These are phyloP conservation scores for Enteromius trimaculatus DNA, from an alignment of 2,797 vertebrate species.

Conservation along the genomic window DNA sequence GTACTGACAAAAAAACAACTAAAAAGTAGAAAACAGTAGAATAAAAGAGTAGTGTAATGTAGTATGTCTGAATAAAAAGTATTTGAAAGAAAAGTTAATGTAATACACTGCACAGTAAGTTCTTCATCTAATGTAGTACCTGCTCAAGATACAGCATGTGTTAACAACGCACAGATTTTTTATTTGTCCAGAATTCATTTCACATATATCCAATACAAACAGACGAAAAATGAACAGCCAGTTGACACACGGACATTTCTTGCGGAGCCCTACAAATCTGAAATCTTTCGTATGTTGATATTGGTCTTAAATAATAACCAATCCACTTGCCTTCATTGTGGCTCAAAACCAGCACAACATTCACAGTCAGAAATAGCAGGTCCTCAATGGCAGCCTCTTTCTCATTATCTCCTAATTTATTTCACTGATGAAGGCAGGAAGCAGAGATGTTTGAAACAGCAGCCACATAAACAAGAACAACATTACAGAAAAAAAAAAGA, in stretches of 20 bases:
- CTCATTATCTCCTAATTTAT: slow-evolving; percentile 49
- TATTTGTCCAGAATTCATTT: not conserved
- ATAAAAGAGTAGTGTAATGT: not conserved
- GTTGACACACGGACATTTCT: not conserved
- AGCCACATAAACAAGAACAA: slow-evolving; percentile 45
- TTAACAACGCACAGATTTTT: not conserved
- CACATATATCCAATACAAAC: not conserved
- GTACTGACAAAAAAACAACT: not conserved
- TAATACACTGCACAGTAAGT: not conserved
- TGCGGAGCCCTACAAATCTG: not conserved
- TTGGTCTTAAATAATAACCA: slow-evolving; percentile 26
- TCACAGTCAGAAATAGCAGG: slow-evolving; percentile 40
- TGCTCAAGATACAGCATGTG: not conserved
- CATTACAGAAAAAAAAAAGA: slow-evolving; percentile 21
- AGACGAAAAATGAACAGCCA: not conserved
- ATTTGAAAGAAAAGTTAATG: not conserved
- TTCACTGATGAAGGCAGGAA: slow-evolving; percentile 47
- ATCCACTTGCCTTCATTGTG: slow-evolving; percentile 10
- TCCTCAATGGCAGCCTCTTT: slow-evolving; percentile 35
- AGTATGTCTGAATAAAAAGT: not conserved
- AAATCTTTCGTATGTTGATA: slow-evolving; percentile 19
- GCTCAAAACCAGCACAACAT: slow-evolving; percentile 14
- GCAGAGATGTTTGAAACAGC: slow-evolving; percentile 42
- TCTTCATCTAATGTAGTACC: not conserved
- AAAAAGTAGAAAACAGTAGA: not conserved